Percentiles rank a stretch among this genome's conserved stretches.
Evolutionary conservation across 2,113 vertebrate genomes (phyloP).

Genomic region (Seriola aureovittata): DNA sequence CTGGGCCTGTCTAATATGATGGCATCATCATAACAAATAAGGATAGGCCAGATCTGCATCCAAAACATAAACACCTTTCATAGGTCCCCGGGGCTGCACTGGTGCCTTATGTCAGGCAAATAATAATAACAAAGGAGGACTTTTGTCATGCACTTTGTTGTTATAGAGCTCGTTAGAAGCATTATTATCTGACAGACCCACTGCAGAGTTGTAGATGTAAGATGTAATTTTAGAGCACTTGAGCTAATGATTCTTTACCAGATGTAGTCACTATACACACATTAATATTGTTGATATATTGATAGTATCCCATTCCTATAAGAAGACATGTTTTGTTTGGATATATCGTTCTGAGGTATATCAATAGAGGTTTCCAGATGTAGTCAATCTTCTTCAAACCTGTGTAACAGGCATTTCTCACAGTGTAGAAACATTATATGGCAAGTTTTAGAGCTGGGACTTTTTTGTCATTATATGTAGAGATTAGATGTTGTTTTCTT

Average conservation of each 20-base stretch:
- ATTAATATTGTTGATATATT: no score
- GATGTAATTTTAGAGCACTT: neutral
- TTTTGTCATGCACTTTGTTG: constrained; percentile 18
- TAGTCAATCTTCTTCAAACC: neutral
- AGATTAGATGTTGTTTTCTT: constrained; percentile 4
- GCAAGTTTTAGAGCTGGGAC: neutral
- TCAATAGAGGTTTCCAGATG: neutral
- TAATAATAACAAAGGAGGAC: neutral
- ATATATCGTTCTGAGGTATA: neutral
- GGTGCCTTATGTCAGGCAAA: constrained; percentile 8
- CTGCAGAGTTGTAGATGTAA: neutral
- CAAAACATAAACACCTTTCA: constrained; percentile 51
- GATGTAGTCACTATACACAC: no score
- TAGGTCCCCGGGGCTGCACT: neutral
- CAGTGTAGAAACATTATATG: neutral
- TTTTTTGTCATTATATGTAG: neutral
- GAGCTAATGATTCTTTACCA: no score
- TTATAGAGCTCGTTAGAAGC: constrained; percentile 9
- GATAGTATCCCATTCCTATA: neutral
- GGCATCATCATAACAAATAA: constrained; percentile 73
- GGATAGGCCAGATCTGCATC: constrained; percentile 43
- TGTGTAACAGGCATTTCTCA: neutral
- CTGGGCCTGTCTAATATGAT: constrained; percentile 62
- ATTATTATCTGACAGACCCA: neutral
- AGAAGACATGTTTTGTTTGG: neutral